Conservation (phyloP, 1,140 invertebrate species). For the Halyomorpha halys region DNA sequence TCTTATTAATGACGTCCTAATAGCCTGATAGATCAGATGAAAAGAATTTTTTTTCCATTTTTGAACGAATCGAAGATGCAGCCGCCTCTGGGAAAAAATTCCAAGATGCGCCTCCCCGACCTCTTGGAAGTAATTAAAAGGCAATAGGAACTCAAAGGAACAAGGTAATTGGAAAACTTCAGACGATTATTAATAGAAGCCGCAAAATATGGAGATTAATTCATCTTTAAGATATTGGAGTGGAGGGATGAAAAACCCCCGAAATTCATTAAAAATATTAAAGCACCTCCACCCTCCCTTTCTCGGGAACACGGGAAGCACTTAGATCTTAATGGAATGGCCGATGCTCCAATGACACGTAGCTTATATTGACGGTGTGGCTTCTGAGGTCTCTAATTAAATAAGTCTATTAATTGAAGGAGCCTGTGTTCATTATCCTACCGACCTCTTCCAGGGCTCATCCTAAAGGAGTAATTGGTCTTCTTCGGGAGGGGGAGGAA, state of each 20-base stretch:
- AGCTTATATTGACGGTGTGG: background rate
- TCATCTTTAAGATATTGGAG: conserved; percentile 14
- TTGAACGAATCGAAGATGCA: no score
- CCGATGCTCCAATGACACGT: background rate
- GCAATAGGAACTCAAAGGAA: conserved; percentile 10
- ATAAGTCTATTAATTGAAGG: conserved; percentile 9
- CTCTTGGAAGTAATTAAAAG: no score
- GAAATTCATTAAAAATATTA: conserved; percentile 19
- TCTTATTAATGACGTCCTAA: no score
- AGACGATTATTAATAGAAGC: conserved; percentile 13
- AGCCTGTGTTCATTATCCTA: conserved; percentile 9
- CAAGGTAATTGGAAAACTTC: conserved; percentile 16
- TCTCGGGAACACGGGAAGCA: background rate
- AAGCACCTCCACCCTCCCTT: background rate
- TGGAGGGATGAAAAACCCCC: background rate
- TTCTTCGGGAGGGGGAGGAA: background rate
- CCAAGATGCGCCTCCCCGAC: no score
- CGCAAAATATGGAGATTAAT: conserved; percentile 15
- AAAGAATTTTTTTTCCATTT: no score
- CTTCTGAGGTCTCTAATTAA: conserved; percentile 9
- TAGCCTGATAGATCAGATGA: no score
- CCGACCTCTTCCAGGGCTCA: background rate
- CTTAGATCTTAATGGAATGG: background rate
- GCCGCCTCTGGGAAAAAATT: no score
- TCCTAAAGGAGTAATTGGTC: background rate